Base-by-base conservation (phyloP, 1,140 invertebrate genomes). In the Contarinia nasturtii region DNA sequence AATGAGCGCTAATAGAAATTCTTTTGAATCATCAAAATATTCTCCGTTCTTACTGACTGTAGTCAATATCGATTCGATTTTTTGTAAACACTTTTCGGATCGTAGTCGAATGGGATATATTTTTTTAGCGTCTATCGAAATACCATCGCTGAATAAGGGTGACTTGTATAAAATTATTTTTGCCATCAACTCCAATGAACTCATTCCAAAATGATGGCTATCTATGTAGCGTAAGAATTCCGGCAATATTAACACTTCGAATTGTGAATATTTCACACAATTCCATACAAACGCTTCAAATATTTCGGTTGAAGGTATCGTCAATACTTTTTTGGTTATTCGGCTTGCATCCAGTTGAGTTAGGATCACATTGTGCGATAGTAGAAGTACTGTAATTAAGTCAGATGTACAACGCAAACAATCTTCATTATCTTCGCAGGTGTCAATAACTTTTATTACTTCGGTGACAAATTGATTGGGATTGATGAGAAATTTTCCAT, bases 211-310 rank as follows among this genome's bases (percentile, higher is more conserved):
- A 47, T 59, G 53, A 19, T 64, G 61, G 45, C 67, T 55, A n/a
- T 75, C 59, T 51, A 76, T 76, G 55, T 70, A 75, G 11, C 70
- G 66, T 12, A 86, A 54, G 33, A 85, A 71, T 34, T 70, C 65
- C 0, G 84, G 80, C 45, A 89, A 59, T 46, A 89, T 70, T 43
- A 83, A 64, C 43, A 76, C 67, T 59, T 85, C 81, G 61, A 87
- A 86, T 41, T 75, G 73, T 7, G 75, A 67, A 58, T 78, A 80
- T 42, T 69, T 57, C 22, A 76, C 68, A 1, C 81, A 65, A 59
- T 74, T 73, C 53, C 76, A 69, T 2, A 84, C 70, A 54, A 81
- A 75, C 38, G 68, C 64, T 12, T 78, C 64, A 8, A 79, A 66
- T 11, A 80, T 67, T 19, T 67, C 57, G 49, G 64, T 62, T 54